These are phyloP conservation scores for Pseudoatta argentina DNA, from an alignment of 1,140 invertebrate genomes.

Conservation along the genomic window DNA sequence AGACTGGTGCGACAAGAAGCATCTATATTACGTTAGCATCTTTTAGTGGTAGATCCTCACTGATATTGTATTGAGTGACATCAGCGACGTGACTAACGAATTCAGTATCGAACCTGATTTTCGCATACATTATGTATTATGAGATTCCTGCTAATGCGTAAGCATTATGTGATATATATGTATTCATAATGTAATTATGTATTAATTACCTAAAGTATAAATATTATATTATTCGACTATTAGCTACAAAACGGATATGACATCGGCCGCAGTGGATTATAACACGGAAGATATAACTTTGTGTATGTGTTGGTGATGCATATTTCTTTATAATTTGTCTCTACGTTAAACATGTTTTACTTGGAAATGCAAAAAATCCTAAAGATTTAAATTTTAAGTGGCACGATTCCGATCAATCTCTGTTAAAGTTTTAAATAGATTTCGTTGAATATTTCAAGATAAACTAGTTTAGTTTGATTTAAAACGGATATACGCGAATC, in stretches of 20 bases:
- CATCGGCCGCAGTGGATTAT: constrained; percentile 40
- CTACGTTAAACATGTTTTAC: not conserved
- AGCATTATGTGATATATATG: not conserved
- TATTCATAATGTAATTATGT: not conserved
- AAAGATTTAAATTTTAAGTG: not conserved
- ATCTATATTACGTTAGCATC: constrained; percentile 12
- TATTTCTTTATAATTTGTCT: not conserved
- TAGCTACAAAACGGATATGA: constrained; percentile 51
- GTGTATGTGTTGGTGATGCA: constrained; percentile 6
- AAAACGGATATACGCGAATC: not conserved
- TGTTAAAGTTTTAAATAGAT: not conserved
- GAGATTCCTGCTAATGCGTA: not conserved
- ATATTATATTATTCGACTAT: constrained; percentile 21
- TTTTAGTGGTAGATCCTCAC: constrained; percentile 19
- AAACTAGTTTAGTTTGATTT: not conserved
- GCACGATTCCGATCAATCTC: not conserved
- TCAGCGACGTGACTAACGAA: constrained; percentile 28
- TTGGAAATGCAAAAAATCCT: not conserved
- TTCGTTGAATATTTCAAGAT: not conserved
- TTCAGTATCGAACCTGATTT: constrained; percentile 35
- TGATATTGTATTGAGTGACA: not conserved
- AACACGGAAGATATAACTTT: constrained; percentile 25
- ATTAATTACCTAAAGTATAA: not conserved
- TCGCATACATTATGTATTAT: constrained; percentile 27
- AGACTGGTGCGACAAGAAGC: constrained; percentile 2